phyloP scores from a whole-genome alignment of 2,797 vertebrate species.

The Oryzias sinensis region DNA sequence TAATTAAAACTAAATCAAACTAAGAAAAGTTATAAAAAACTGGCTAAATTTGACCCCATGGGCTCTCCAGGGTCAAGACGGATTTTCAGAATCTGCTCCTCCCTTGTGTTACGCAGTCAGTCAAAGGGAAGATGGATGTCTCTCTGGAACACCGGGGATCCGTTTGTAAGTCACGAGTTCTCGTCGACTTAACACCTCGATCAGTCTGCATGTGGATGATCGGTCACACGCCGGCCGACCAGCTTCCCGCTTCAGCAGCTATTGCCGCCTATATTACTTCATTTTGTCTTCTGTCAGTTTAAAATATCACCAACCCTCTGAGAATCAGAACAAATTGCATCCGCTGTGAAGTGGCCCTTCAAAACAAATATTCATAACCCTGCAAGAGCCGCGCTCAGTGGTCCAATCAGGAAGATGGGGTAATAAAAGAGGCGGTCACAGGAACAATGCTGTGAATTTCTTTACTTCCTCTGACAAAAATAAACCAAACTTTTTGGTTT shows the following conservation, averaged over 20 bases:
- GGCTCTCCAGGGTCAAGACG: too few relatives aligned
- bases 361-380: constrained; percentile 47
- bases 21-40: too few relatives aligned
- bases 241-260: not conserved
- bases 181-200: too few relatives aligned
- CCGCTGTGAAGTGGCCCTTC: constrained; percentile 24
- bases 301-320: constrained; percentile 37
- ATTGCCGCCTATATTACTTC: constrained; percentile 20
- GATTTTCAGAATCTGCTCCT: too few relatives aligned
- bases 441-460: constrained; percentile 7
- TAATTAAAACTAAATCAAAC: too few relatives aligned
- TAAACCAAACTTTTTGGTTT: not conserved
- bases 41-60: too few relatives aligned
- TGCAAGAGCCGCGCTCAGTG: constrained; percentile 29
- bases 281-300: constrained; percentile 19
- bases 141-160: too few relatives aligned
- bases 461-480: not conserved
- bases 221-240: constrained; percentile 8
- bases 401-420: constrained; percentile 24
- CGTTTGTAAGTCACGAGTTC: too few relatives aligned
- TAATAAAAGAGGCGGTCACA: not conserved
- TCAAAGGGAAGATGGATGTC: too few relatives aligned
- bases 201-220: too few relatives aligned
- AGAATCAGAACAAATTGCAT: constrained; percentile 47
- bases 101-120: too few relatives aligned